Evolutionary conservation across 2,113 vertebrate species (phyloP).

Genomic region (Nansenia antarctica): DNA sequence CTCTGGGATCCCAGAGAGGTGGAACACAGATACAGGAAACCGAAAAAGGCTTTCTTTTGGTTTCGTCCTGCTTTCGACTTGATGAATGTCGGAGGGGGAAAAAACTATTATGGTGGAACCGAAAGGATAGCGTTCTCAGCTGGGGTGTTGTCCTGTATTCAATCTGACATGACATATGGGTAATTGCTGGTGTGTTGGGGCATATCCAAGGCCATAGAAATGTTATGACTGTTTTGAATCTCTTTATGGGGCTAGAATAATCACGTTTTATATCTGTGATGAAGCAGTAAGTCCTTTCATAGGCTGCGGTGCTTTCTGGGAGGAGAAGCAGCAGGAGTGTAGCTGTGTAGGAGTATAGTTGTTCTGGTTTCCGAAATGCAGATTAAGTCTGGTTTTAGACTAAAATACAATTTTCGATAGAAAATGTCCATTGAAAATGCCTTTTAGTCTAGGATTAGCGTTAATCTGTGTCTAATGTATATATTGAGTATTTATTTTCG

Average conservation of each 20-base stretch:
- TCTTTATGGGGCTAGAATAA: conserved; percentile 26
- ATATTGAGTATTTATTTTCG: no score
- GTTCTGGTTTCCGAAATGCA: no score
- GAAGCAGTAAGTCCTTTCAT: conserved; percentile 19
- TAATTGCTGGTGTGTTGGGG: conserved; percentile 31
- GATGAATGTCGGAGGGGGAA: conserved; percentile 37
- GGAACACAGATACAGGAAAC: no score
- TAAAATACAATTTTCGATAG: no score
- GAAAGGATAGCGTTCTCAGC: conserved; percentile 19
- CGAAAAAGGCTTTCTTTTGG: conserved; percentile 33
- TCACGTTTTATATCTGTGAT: conserved; percentile 31
- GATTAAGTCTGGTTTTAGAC: no score
- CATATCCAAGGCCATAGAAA: conserved; percentile 31
- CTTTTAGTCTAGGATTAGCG: no score
- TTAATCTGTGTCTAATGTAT: no score
- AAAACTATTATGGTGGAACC: background rate
- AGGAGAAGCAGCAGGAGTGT: no score
- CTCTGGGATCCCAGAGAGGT: conserved; percentile 25
- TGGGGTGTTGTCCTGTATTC: conserved; percentile 27
- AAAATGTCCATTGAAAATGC: no score
- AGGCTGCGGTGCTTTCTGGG: no score
- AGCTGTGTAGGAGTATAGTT: no score
- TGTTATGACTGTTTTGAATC: conserved; percentile 29
- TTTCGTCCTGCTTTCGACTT: conserved; percentile 13
- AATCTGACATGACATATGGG: conserved; percentile 28